A percentile compares a stretch with the other conserved stretches of the same genome.
These are phyloP conservation scores for Stichodactyla mertensii DNA, from an alignment of 64 coral and sea anemone genomes.

Conservation along the genomic window DNA sequence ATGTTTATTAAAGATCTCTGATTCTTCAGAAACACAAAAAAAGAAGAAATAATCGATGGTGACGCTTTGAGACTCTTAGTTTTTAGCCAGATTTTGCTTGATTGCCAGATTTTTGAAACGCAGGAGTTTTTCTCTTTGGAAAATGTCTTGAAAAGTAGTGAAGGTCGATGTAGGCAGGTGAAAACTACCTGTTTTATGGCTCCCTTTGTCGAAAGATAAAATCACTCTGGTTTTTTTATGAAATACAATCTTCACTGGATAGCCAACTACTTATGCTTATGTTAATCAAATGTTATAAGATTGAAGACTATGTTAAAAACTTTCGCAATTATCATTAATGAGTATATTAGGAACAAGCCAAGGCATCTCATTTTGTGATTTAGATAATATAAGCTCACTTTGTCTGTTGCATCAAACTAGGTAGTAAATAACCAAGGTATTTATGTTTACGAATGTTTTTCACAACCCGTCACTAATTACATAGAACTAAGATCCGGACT, in stretches of 20 bases:
- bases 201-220: conserved; percentile 25
- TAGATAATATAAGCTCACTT: background rate
- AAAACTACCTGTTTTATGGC: background rate
- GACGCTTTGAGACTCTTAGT: background rate
- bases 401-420: background rate
- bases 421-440: background rate
- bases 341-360: background rate
- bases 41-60: background rate
- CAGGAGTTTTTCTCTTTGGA: background rate
- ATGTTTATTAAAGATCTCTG: background rate
- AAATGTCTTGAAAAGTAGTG: background rate
- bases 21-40: background rate
- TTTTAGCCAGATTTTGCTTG: background rate
- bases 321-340: background rate
- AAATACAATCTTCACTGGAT: conserved; percentile 33
- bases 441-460: background rate
- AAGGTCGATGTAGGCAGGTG: background rate
- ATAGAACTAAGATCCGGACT: background rate
- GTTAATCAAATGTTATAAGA: conserved; percentile 1
- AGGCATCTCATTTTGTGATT: background rate
- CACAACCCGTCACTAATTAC: background rate
- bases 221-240: conserved; percentile 31
- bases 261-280: background rate
- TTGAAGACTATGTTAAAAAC: background rate
- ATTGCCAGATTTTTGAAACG: background rate